phyloP scores from a whole-genome alignment of 2,888 invertebrate genomes.

The Cerastis leucographa region DNA sequence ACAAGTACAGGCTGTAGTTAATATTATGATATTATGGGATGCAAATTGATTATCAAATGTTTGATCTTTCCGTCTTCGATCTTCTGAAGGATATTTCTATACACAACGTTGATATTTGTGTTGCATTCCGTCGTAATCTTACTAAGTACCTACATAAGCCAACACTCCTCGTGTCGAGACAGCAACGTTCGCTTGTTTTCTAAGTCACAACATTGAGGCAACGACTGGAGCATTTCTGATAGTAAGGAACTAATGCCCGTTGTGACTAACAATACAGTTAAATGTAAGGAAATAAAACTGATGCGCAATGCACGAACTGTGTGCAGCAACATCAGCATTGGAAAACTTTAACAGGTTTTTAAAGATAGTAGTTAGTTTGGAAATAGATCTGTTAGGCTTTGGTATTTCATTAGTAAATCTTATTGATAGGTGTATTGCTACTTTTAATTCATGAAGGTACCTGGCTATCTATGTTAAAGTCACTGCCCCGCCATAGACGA shows the following conservation, averaged over 20 bases:
- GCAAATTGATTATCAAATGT: conserved; percentile 24
- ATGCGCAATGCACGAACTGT: not conserved
- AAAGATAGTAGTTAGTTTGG: not conserved
- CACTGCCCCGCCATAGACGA: not conserved
- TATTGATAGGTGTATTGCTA: conserved; percentile 36
- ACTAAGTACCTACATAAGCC: not conserved
- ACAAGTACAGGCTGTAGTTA: not conserved
- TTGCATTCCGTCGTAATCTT: conserved; percentile 25
- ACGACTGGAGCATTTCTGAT: not conserved
- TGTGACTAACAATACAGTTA: not conserved
- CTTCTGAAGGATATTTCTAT: not conserved
- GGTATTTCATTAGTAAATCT: not conserved
- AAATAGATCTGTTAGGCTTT: not conserved
- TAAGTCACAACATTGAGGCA: not conserved
- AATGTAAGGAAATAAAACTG: not conserved
- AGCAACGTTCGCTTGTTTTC: conserved; percentile 6
- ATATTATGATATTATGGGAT: conserved; percentile 6
- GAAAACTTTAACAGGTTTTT: not conserved
- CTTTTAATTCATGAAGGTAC: conserved; percentile 40
- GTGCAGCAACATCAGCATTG: not conserved
- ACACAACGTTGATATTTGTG: conserved; percentile 17
- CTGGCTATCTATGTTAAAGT: conserved; percentile 12
- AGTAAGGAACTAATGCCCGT: not conserved
- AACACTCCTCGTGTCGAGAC: not conserved
- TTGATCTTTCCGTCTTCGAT: not conserved